Percentiles rank a stretch among this genome's conserved stretches.
Evolutionary conservation across 2,888 invertebrate genomes (phyloP).

Genomic region (Nephrotoma appendiculata): DNA sequence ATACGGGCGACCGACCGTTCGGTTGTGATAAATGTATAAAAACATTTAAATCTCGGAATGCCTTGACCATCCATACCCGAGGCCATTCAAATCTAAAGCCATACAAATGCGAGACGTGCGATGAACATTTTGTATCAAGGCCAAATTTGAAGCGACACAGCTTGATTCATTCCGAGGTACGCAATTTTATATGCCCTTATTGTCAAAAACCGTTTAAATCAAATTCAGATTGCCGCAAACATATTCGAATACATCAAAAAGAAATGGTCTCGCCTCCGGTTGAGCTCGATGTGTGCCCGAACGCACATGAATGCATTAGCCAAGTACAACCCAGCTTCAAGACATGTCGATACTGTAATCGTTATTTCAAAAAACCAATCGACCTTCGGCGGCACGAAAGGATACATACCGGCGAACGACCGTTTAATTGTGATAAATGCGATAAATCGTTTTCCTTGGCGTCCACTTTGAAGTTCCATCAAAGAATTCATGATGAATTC

Average conservation of each 20-base stretch:
- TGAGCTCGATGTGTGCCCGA: neutral
- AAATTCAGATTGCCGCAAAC: slow-evolving; percentile 12
- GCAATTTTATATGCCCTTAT: slow-evolving; percentile 14
- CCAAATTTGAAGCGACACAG: slow-evolving; percentile 14
- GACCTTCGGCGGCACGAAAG: slow-evolving; percentile 20
- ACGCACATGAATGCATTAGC: neutral
- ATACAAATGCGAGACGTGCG: slow-evolving; percentile 13
- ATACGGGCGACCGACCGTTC: slow-evolving; percentile 14
- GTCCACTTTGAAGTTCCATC: slow-evolving; percentile 16
- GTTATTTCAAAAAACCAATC: slow-evolving; percentile 14
- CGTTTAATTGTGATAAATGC: slow-evolving; percentile 16
- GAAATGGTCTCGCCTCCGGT: neutral
- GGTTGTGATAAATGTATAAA: slow-evolving; percentile 17
- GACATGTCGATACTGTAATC: neutral
- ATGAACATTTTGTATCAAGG: slow-evolving; percentile 13
- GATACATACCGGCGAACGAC: slow-evolving; percentile 19
- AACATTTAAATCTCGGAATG: slow-evolving; percentile 13
- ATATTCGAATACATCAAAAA: slow-evolving; percentile 13
- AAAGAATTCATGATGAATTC: slow-evolving; percentile 14
- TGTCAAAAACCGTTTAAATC: slow-evolving; percentile 14
- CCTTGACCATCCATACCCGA: slow-evolving; percentile 15
- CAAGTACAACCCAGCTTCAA: neutral
- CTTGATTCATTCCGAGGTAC: slow-evolving; percentile 12
- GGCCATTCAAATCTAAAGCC: slow-evolving; percentile 14
- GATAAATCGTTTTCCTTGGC: slow-evolving; percentile 15